Base-by-base conservation (phyloP, 2,797 vertebrate species). In the Gadopsis marmoratus region DNA sequence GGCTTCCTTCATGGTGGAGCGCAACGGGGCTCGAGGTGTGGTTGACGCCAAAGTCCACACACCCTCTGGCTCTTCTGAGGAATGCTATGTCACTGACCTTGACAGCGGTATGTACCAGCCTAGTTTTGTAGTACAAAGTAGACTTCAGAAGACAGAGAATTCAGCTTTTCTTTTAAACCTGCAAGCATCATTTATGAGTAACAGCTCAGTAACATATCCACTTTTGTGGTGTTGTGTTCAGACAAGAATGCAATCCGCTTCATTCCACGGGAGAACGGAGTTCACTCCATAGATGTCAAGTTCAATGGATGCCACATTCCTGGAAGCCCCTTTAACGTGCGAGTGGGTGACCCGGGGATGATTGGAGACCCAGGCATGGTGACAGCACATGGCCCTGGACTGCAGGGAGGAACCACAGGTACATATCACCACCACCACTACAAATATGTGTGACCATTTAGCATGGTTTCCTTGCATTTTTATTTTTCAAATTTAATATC, bases 301-400 rank as follows among this genome's bases (percentile, higher is more conserved):
- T 99, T 99, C 92, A 99, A 97, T 0, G 97, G 97, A 8, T 95
- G 97, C 74, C 98, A 99, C 65, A 98, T 99, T 83, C 98, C 98
- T 0, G 98, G 98, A 47, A 99, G 98, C 86, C 98, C 98, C 79
- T 99, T 99, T 89, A 98, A 97, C 60, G 97, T 99, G 81, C 95
- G 97, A 0, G 97, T 99, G 16, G 98, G 98, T 31, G 98, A 98
- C 83, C 96, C 95, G 13, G 97, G 97, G 82, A 95, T 97, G 76
- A 95, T 96, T 0, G 97, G 97, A 21, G 98, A 99, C 86, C 98
- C 98, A 0, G 98, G 98, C 53, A 94, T 98, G 78, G 98, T 99
- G 88, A 97, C 97, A 1, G 98, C 97, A 50, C 97, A 97, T 0
- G 98, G 98, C 3, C 93, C 95, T 0, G 98, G 98, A 29, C 95